These are phyloP conservation scores for Hyalella azteca DNA, from an alignment of 2,888 invertebrate species.

Conservation along the genomic window DNA sequence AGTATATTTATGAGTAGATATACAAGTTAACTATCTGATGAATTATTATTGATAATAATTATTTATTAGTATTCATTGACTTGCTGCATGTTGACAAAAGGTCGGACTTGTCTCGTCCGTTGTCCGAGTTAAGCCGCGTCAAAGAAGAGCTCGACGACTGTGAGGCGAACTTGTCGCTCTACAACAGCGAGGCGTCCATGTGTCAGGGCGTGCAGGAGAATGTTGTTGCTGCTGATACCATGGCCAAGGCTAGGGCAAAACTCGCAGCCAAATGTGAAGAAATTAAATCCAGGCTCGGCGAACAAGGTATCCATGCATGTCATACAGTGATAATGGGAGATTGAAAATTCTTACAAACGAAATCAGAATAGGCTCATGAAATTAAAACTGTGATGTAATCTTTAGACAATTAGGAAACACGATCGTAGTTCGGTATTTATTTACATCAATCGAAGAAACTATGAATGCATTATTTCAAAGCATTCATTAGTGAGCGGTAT, in stretches of 20 bases:
- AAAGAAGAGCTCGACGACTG: not conserved
- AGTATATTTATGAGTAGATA: too few species aligned
- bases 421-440: too few species aligned
- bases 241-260: not conserved
- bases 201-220: slow-evolving; percentile 1
- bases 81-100: not conserved
- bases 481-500: too few species aligned
- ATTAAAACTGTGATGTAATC: too few species aligned
- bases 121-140: not conserved
- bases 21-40: too few species aligned
- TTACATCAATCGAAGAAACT: too few species aligned
- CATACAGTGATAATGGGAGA: too few species aligned
- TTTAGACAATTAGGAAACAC: too few species aligned
- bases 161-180: slow-evolving; percentile 15
- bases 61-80: not conserved
- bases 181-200: not conserved
- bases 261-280: slow-evolving; percentile 15
- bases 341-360: too few species aligned
- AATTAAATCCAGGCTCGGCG: not conserved
- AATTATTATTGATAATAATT: too few species aligned
- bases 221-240: not conserved
- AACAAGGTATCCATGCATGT: slow-evolving; percentile 8
- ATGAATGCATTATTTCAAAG: too few species aligned
- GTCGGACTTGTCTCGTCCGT: slow-evolving; percentile 13
- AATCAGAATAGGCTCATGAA: too few species aligned